Evolutionary conservation across 2,113 vertebrate genomes (phyloP).

Genomic region (Apodemus sylvaticus): DNA sequence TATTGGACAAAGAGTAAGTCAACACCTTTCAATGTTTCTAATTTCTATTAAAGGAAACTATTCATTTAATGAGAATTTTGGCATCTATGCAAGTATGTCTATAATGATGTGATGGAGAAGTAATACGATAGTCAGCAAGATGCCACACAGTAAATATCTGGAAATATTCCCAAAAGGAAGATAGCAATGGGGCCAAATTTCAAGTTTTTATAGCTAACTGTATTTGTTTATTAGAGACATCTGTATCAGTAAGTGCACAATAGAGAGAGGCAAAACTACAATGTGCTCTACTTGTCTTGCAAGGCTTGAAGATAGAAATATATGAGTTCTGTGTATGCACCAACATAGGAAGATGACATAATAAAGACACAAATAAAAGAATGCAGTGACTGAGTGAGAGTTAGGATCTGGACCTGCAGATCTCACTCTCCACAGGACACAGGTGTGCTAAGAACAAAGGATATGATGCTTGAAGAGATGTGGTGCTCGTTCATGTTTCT

Average conservation of each 20-base stretch:
- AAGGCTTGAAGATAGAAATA: background rate
- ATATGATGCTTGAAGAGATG: constrained; percentile 28
- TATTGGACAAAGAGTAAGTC: background rate
- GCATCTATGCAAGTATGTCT: background rate
- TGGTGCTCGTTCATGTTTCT: background rate
- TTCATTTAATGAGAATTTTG: background rate
- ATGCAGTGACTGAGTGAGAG: constrained; percentile 38
- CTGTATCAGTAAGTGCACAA: background rate
- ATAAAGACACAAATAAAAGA: background rate
- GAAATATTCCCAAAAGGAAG: background rate
- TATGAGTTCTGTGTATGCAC: background rate
- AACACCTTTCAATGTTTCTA: background rate
- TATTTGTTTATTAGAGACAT: constrained; percentile 22
- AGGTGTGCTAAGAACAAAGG: background rate
- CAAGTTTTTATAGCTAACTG: background rate
- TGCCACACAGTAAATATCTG: background rate
- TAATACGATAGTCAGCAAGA: background rate
- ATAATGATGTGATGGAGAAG: background rate
- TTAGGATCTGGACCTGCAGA: background rate
- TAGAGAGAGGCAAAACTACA: background rate
- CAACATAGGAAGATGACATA: constrained; percentile 13
- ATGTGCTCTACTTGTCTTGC: background rate
- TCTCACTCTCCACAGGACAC: background rate
- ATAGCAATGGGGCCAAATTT: background rate
- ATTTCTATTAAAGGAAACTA: background rate